These are phyloP conservation scores for Pangasianodon gigas DNA, from an alignment of 2,113 vertebrate genomes.

Conservation along the genomic window DNA sequence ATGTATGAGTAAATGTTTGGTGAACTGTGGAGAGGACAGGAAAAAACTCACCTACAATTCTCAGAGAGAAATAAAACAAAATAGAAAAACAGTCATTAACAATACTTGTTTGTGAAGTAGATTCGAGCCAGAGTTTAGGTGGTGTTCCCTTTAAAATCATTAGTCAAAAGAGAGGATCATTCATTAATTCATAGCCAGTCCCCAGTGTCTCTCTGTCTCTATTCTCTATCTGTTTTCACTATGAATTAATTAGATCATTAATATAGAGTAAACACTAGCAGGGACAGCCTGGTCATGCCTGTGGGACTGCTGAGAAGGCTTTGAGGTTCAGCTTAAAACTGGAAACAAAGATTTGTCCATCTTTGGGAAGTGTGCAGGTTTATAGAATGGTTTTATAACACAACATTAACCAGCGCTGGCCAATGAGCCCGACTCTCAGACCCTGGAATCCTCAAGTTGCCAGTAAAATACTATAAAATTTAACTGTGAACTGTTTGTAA, in stretches of 20 bases:
- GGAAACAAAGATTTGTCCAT: not conserved
- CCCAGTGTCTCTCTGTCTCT: not conserved
- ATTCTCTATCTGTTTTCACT: slow-evolving; percentile 28
- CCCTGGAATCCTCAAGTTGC: not conserved
- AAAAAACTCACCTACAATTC: not conserved
- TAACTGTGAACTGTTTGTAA: not conserved
- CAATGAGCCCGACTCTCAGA: not conserved
- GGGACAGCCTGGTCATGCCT: not conserved
- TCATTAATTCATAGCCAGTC: slow-evolving; percentile 21
- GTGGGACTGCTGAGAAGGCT: not conserved
- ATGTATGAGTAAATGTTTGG: not conserved
- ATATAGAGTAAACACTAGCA: slow-evolving; percentile 7
- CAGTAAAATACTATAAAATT: not conserved
- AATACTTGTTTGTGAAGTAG: not conserved
- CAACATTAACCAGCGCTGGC: not conserved
- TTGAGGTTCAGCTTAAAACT: not conserved
- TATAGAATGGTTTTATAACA: not conserved
- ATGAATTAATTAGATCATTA: slow-evolving; percentile 31
- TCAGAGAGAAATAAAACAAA: not conserved
- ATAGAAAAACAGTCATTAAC: not conserved
- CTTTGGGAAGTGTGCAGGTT: not conserved
- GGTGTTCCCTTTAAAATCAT: not conserved
- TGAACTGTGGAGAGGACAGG: not conserved
- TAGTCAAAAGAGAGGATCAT: not conserved
- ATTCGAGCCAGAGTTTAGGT: not conserved